Evolutionary conservation across 1,140 invertebrate genomes (phyloP), one percentile per base, ranked within the genome.

Genomic region (Cephus cinctus): DNA sequence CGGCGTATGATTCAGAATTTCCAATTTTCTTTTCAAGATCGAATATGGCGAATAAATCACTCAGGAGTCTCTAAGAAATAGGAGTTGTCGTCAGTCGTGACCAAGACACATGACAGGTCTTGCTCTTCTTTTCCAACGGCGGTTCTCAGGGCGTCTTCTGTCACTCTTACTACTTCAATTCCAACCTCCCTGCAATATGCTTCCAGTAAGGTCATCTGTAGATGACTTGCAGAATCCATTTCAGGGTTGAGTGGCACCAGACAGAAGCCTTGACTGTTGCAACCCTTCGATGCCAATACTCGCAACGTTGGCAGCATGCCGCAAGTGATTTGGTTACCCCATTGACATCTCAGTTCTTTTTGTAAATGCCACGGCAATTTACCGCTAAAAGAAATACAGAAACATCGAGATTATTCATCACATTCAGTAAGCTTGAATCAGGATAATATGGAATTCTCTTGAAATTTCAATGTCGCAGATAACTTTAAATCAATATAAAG

Each of bases 151-250:
- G 45, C 59, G 18, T 66, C 54, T 35, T 54, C 52, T 39, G 64
- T 51, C 12, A 71, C 58, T 50, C 61, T 45, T 5, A 67, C 42
- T 39, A 71, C 67, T 47, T 59, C 50, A 43, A 73, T 66, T 0
- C 63, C 67, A 4, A 65, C 67, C 46, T 75, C 64, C n/a, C 67
- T 61, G 40, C 68, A 70, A 32, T 68, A 67, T 11, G 69, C 65
- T 45, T 67, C 64, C 16, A 66, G 43, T 4, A 64, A 43, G 9
- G 67, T 73, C 57, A 70, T 67, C 40, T 73, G 65, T 6, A 70
- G 60, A 40, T 71, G 69, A 46, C 64, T 70, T 21, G 68, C 71
- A 0, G 65, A 59, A 42, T 72, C 69, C 56, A 61, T 65, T 20
- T 66, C 57, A 5, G 50, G 45, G 19, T 72, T 61, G 30, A 52